phyloP scores from a whole-genome alignment of 2,113 vertebrate species.

The Paedocypris sp. region DNA sequence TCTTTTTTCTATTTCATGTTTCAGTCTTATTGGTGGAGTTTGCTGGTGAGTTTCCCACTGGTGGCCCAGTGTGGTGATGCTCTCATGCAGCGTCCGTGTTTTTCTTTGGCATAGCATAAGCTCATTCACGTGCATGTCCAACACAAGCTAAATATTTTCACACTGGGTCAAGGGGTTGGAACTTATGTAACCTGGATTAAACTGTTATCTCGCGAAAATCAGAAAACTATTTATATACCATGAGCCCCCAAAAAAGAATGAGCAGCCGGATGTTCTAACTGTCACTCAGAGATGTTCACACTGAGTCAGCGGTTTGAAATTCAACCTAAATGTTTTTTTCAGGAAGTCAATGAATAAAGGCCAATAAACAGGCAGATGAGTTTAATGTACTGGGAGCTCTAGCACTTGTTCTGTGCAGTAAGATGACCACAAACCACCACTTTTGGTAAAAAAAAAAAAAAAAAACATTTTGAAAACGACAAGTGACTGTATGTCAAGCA shows the following conservation, averaged over 20 bases:
- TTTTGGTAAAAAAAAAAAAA: too few relatives aligned
- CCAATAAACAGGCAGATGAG: not conserved
- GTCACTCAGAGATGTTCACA: not conserved
- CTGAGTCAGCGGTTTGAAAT: conserved; percentile 1
- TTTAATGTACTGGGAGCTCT: too few relatives aligned
- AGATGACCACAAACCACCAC: too few relatives aligned
- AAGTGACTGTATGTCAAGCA: too few relatives aligned
- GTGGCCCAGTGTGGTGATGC: not conserved
- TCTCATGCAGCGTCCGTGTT: conserved; percentile 13
- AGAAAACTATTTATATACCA: conserved; percentile 31
- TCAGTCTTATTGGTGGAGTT: too few relatives aligned
- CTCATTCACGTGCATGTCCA: conserved; percentile 25
- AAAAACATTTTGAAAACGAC: too few relatives aligned
- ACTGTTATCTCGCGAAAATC: conserved; percentile 4
- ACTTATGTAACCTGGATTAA: conserved; percentile 25
- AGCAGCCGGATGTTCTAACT: conserved; percentile 1
- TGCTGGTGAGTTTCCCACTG: conserved; percentile 10
- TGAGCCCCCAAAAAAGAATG: conserved; percentile 11
- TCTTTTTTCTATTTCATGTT: too few relatives aligned
- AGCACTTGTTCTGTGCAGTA: too few relatives aligned
- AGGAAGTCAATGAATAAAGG: not conserved
- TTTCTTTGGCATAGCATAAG: conserved; percentile 11
- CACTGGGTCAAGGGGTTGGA: not conserved
- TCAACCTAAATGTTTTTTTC: conserved; percentile 6
- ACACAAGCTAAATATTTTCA: conserved; percentile 21